Evolutionary conservation across 2,888 invertebrate species (phyloP), one percentile per base, ranked within the genome.

Genomic region (Micropterix aruncella): DNA sequence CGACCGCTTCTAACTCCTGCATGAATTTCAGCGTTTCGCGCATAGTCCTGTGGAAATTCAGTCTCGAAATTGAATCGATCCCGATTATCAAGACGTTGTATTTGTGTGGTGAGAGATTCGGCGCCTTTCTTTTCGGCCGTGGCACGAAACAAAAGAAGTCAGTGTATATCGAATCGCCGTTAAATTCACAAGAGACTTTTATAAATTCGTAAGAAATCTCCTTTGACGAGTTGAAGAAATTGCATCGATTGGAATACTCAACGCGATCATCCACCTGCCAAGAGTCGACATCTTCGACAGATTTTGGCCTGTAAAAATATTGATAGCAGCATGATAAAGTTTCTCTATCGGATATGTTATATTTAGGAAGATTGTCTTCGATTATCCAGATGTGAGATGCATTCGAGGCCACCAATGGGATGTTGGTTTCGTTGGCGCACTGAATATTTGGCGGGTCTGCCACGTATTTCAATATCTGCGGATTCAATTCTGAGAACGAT

Each of bases 1-100:
- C 90, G 42, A 87, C 73, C 37, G 82, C 81, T 12, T 74, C 73
- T 47, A 85, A 65, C 14, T 75, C 61, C 46, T 73, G 66, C 42
- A 90, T 65, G 52, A 71, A 76, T 2, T 68, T 59, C 15, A 75
- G 63, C 1, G 88, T 87, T 54, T 72, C 73, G 0, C 84, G 84
- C 83, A 93, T 83, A 53, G 86, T 86, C 39, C 93, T 75, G 50
- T 85, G 77, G 52, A 92, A 83, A 62, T 91, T 91, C 49, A 89
- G 66, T 52, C 91, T 74, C 1, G 93, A 93, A 18, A 93, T 76
- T 7, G 89, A 83, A 58, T 93, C 93, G 40, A 92, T 65, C 5
- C 93, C 93, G 48, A 93, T 62, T 19, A 93, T 66, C 48, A 93
- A 69, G 0, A 94, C 76, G 52, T 84, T 90, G 41, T 80, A 66